These are phyloP conservation scores for Ianthella basta DNA, from an alignment of 37 sponge, comb jelly and placozoan genomes.

Conservation along the genomic window DNA sequence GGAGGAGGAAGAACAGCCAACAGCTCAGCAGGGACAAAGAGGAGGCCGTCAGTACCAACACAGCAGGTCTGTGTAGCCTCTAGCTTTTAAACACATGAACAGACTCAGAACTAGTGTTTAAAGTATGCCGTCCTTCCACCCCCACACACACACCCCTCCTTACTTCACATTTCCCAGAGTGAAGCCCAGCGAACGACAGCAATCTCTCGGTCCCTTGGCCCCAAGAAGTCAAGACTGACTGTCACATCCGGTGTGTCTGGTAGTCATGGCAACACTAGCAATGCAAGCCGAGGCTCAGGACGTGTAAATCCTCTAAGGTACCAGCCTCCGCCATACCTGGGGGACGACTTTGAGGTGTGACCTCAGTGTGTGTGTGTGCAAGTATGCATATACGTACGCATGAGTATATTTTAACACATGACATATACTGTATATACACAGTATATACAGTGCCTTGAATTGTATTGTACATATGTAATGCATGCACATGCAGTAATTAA, in stretches of 20 bases:
- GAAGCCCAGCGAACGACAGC: neutral
- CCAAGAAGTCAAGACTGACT: neutral
- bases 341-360: conserved; percentile 26
- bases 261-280: neutral
- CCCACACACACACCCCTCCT: neutral
- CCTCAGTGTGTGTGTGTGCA: conserved; percentile 6
- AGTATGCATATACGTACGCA: neutral
- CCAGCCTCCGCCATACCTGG: neutral
- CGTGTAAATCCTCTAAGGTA: neutral
- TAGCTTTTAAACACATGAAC: neutral
- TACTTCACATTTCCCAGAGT: neutral
- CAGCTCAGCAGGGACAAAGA: neutral
- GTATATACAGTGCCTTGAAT: too few species aligned
- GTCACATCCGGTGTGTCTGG: neutral
- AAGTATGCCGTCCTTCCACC: neutral
- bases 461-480: neutral
- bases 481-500: neutral
- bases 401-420: neutral
- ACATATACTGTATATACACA: too few species aligned
- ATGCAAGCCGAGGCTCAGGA: neutral
- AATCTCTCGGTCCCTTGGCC: neutral
- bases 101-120: neutral
- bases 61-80: neutral
- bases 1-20: neutral
- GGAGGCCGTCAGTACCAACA: neutral